These are phyloP conservation scores for Macaria liturata DNA, from an alignment of 2,888 invertebrate species.

Conservation along the genomic window DNA sequence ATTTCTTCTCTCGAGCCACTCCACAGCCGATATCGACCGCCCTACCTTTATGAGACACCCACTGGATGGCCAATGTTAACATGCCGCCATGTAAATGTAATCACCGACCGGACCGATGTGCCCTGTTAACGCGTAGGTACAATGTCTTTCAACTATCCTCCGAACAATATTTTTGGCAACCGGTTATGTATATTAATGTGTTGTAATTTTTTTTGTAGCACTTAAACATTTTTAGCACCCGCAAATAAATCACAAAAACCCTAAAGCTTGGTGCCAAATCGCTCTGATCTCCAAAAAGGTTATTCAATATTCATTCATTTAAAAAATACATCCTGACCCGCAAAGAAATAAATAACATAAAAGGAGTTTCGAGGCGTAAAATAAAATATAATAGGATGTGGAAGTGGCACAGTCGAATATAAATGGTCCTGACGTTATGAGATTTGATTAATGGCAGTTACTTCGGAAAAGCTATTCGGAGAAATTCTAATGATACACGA, in stretches of 20 bases:
- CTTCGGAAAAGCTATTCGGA: conserved; percentile 49
- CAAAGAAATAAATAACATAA: conserved; percentile 12
- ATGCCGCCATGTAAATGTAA: conserved; percentile 37
- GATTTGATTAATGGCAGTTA: conserved; percentile 60
- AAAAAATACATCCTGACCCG: conserved; percentile 1
- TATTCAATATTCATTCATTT: too few species aligned
- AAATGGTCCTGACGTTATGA: conserved; percentile 52
- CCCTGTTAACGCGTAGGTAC: conserved; percentile 24
- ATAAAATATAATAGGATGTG: conserved; percentile 35
- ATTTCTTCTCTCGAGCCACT: conserved; percentile 69
- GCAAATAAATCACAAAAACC: too few species aligned
- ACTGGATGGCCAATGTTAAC: conserved; percentile 47
- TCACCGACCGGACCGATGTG: conserved; percentile 27
- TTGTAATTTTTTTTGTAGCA: too few species aligned
- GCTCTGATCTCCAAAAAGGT: too few species aligned
- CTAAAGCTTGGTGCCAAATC: too few species aligned
- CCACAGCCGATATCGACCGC: conserved; percentile 64
- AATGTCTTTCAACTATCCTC: not conserved
- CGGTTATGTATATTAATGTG: too few species aligned
- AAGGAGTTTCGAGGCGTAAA: conserved; percentile 21
- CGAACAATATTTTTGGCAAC: too few species aligned
- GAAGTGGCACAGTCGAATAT: conserved; percentile 46
- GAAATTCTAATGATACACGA: conserved; percentile 42
- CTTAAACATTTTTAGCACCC: too few species aligned
- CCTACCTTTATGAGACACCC: conserved; percentile 61